Base-by-base conservation (phyloP, 2,888 invertebrate genomes). In the Icerya purchasi region DNA sequence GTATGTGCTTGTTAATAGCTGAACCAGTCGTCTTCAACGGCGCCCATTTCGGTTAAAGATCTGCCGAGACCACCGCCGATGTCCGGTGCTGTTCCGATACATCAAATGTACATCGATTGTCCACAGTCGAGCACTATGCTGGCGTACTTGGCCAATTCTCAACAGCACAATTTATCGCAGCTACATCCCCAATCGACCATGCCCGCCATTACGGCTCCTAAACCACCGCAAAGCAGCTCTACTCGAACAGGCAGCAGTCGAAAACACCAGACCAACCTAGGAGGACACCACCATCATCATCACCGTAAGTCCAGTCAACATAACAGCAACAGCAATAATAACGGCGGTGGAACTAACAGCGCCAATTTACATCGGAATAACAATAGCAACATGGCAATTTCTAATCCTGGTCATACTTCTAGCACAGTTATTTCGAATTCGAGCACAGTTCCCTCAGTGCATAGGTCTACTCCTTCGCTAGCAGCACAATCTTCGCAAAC, bases 101-200 rank as follows among this genome's bases (percentile, higher is more conserved):
- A 59, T 22, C 54, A 54, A 20, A 59, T 59, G 59, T 59, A 59
- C 20, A 22, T 54, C 19, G 54, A 59, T 20, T 50, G 36, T 14
- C 50, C 25, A 21, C 58, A 54, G n/a, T 53, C 51, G 8, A 51
- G 51, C 3, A 55, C 55, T 2, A 59, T 55, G 54, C 20, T 59
- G 22, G 57, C 57, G 0, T 54, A 20, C n/a, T 18, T n/a, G n/a
- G 22, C 22, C 8, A 36, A 49, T 22, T 24, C 50, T 21, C 59
- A 54, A 20, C 54, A 54, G 14, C 52, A 54, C 24, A 10, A 10
- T 2, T 10, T 55, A 19, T 49, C 59, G 3, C 54, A 54, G 24
- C 10, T 55, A 21, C 59, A 53, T 36, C 36, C 2, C 8, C 52
- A 52, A 10, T 10, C 3, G 10, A n/a, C 52, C 52, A n/a, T n/a